Evolutionary conservation across 2,113 vertebrate species (phyloP).

Genomic region (Sinocyclocheilus grahami): DNA sequence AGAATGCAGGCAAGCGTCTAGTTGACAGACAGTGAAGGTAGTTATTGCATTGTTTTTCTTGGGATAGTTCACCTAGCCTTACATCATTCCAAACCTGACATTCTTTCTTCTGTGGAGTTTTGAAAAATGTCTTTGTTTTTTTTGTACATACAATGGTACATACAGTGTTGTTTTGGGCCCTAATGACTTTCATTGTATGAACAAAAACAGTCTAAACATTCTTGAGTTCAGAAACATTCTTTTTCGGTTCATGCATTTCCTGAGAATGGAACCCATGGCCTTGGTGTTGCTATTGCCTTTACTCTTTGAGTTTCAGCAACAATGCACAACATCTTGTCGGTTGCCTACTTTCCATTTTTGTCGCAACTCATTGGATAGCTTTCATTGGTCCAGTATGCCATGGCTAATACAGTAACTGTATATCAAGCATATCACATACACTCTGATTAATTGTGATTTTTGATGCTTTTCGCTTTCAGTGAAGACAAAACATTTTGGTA

Average conservation of each 20-base stretch:
- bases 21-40: neutral
- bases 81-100: neutral
- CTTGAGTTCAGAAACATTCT: neutral
- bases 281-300: neutral
- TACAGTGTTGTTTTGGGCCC: neutral
- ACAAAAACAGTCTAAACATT: neutral
- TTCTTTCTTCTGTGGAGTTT: neutral
- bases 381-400: neutral
- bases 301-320: neutral
- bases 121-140: neutral
- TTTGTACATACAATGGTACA: slow-evolving; percentile 2
- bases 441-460: neutral
- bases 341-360: neutral
- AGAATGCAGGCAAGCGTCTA: slow-evolving; percentile 17
- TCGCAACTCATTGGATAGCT: neutral
- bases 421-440: neutral
- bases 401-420: neutral
- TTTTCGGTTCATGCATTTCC: neutral
- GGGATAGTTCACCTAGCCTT: neutral
- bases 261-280: neutral
- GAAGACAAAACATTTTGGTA: neutral
- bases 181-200: neutral
- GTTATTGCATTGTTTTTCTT: slow-evolving; percentile 3
- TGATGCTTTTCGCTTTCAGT: neutral
- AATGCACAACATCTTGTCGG: neutral